A percentile compares a stretch with the other conserved stretches of the same genome.
phyloP scores from a whole-genome alignment of 2,888 invertebrate genomes.

The Cataglyphis cursor region DNA sequence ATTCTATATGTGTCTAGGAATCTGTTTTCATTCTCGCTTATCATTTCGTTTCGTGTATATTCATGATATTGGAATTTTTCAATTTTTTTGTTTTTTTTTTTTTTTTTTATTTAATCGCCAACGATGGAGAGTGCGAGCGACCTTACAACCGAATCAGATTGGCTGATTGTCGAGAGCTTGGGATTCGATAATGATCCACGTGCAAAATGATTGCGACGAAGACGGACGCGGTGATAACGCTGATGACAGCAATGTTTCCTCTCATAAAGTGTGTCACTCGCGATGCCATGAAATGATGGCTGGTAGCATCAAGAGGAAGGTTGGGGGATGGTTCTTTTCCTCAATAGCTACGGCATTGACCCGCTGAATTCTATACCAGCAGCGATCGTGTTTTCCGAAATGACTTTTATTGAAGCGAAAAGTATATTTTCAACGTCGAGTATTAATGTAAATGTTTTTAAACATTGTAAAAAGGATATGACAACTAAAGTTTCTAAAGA shows the following conservation, averaged over 20 bases:
- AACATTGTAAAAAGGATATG: neutral
- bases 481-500: neutral
- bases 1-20: neutral
- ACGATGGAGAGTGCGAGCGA: neutral
- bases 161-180: slow-evolving; percentile 33
- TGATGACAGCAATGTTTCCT: slow-evolving; percentile 26
- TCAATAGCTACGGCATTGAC: neutral
- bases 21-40: neutral
- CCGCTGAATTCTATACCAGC: neutral
- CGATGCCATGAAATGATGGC: neutral
- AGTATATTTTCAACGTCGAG: neutral
- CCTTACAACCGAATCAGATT: slow-evolving; percentile 38
- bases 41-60: neutral
- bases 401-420: neutral
- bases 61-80: neutral
- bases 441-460: slow-evolving; percentile 5
- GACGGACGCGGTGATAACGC: neutral
- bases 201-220: slow-evolving; percentile 23
- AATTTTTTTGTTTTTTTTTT: neutral
- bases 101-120: neutral
- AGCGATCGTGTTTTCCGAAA: neutral
- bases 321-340: neutral
- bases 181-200: slow-evolving; percentile 33
- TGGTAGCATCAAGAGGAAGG: slow-evolving; percentile 2
- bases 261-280: slow-evolving; percentile 37